Conservation (phyloP, 2,888 invertebrate species). For the Oscheius sp. region DNA sequence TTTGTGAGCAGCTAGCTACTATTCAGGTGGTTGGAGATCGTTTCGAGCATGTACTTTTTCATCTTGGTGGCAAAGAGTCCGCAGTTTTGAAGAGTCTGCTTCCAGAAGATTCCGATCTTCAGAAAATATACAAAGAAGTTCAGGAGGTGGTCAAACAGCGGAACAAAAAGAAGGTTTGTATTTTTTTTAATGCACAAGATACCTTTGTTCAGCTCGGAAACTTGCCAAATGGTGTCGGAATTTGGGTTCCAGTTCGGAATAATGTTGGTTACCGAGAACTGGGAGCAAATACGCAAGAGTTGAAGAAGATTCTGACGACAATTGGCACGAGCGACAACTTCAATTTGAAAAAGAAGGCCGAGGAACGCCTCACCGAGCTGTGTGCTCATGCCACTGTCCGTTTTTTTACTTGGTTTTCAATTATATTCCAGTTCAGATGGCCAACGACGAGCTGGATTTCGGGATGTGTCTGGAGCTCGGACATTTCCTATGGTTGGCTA, state of each 20-base stretch:
- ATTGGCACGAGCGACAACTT: constrained; percentile 76
- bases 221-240: constrained; percentile 85
- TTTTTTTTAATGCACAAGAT: background rate
- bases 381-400: constrained; percentile 45
- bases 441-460: constrained; percentile 93
- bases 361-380: constrained; percentile 44
- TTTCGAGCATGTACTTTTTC: constrained; percentile 39
- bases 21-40: constrained; percentile 42
- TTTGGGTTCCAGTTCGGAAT: constrained; percentile 85
- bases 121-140: constrained; percentile 5
- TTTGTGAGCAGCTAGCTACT: constrained; percentile 77
- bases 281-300: constrained; percentile 78
- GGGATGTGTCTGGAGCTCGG: constrained; percentile 89
- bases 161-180: constrained; percentile 21
- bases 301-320: constrained; percentile 76
- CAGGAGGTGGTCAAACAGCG: constrained; percentile 11
- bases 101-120: background rate
- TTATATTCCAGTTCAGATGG: constrained; percentile 80
- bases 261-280: constrained; percentile 82
- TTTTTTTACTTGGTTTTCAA: background rate
- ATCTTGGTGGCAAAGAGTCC: constrained; percentile 35
- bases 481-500: constrained; percentile 82
- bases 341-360: constrained; percentile 76
- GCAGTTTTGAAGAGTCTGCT: constrained; percentile 4
- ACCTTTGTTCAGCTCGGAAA: constrained; percentile 77